Base-by-base conservation (phyloP, 35 echinoderm and acorn worm genomes). In the Lytechinus pictus region DNA sequence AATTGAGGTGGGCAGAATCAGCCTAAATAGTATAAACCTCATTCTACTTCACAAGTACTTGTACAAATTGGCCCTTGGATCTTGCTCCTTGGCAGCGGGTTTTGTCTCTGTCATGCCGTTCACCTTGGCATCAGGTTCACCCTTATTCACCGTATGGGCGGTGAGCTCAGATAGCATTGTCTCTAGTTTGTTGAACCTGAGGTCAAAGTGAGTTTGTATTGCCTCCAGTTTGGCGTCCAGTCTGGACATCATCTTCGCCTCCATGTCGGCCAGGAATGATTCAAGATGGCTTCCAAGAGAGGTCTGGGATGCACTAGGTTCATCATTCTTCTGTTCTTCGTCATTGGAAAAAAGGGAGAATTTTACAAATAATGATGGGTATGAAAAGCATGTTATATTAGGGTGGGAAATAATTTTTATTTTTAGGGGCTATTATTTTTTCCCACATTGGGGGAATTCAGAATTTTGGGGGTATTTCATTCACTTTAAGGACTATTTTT, bases 141-240 rank as follows among this genome's bases (percentile, higher is more conserved):
- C 1, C 66, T 79, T 24, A 16, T 79, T 6, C 21, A 24, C 66
- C 1, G 66, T 5, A 16, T 24, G 66, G 19, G 16, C n/a, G 4
- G 19, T 27, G 19, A 90, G 29, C 52, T 90, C 33, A 5, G 88
- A 10, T 4, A 90, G 28, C 88, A 90, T 90, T 4, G 29, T 54
- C 88, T 90, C 88, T 33, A 90, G 88, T 21, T 27, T 90, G 16
- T 90, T 90, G 9, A 90, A 33, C 6, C 88, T 9, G 28, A 90
- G 88, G 52, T 90, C 88, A 90, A 90, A 90, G 88, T 90, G 88
- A 2, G 88, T 33, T 54, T 90, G 88, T 12, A 90, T 12, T 21
- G 88, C 14, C 9, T 90, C 88, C 88, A 90, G 88, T 90, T 29
- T 90, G 29, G 28, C 16, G 4, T 90, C 88, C 28, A 90, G 13